Percentiles rank a stretch among this genome's conserved stretches.
phyloP scores from a whole-genome alignment of 2,113 vertebrate species.

The Perca schrenkii region DNA sequence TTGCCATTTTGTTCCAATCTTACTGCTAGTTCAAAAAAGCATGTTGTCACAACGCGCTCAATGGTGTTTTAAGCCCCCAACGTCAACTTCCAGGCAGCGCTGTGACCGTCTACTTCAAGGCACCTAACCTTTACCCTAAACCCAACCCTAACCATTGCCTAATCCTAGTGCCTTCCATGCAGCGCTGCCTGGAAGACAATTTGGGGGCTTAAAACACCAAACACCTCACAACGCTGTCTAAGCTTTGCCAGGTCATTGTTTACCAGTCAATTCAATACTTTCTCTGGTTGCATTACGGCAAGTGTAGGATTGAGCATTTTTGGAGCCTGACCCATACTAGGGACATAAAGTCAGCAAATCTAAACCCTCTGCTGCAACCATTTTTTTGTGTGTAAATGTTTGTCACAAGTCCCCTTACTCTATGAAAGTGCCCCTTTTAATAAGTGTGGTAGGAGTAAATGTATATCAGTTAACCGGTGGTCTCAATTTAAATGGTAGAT shows the following conservation, averaged over 20 bases:
- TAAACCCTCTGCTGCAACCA: background rate
- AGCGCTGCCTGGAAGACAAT: no score
- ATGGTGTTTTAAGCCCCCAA: no score
- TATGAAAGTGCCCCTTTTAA: background rate
- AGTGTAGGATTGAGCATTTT: background rate
- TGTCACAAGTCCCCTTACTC: background rate
- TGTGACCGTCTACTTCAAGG: no score
- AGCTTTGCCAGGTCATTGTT: background rate
- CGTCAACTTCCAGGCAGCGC: no score
- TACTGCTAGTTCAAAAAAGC: background rate
- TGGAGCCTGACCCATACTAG: background rate
- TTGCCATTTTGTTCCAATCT: background rate
- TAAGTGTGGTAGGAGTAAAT: background rate
- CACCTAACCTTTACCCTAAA: no score
- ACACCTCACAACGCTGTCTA: no score
- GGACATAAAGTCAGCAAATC: background rate
- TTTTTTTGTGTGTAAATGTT: background rate
- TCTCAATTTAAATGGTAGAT: constrained; percentile 20
- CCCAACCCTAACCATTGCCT: no score
- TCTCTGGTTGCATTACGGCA: background rate
- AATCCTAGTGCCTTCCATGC: no score
- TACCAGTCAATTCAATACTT: background rate
- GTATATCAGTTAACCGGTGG: constrained; percentile 8
- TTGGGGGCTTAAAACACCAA: no score
- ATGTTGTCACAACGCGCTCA: background rate